Percentiles rank a stretch among this genome's conserved stretches.
These are phyloP conservation scores for Xenopus borealis DNA, from an alignment of 2,113 vertebrate genomes.

Conservation along the genomic window DNA sequence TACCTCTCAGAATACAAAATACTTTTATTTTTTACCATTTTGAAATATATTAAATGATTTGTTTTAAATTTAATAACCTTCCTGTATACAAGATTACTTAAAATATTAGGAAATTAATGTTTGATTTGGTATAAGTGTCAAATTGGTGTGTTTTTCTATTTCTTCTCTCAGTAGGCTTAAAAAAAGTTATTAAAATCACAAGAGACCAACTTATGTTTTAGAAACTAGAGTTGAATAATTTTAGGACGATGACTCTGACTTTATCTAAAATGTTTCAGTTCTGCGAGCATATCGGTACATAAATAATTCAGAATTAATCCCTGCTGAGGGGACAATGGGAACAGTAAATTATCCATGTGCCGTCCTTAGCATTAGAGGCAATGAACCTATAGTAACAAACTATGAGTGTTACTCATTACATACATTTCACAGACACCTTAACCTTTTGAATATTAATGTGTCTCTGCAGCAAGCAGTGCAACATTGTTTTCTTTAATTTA, in stretches of 20 bases:
- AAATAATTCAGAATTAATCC: slow-evolving; percentile 99
- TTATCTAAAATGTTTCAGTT: slow-evolving; percentile 98
- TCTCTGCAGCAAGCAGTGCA: slow-evolving; percentile 65
- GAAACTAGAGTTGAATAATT: slow-evolving; percentile 89
- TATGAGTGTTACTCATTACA: slow-evolving; percentile 91
- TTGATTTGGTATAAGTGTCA: no score
- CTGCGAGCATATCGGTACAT: slow-evolving; percentile 89
- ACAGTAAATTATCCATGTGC: slow-evolving; percentile 95
- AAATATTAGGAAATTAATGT: no score
- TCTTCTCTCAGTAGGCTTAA: slow-evolving; percentile 78
- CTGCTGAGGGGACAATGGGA: slow-evolving; percentile 91
- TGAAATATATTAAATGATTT: no score
- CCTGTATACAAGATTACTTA: no score
- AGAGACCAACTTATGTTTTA: slow-evolving; percentile 92
- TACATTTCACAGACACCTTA: slow-evolving; percentile 87
- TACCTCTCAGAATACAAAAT: no score
- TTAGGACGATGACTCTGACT: slow-evolving; percentile 89
- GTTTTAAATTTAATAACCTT: no score
- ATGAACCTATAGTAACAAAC: slow-evolving; percentile 93
- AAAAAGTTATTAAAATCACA: slow-evolving; percentile 96
- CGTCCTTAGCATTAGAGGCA: slow-evolving; percentile 84
- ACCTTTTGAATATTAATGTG: slow-evolving; percentile 93
- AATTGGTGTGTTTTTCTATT: slow-evolving; percentile 67
- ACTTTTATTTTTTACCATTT: no score
- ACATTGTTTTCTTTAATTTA: slow-evolving; percentile 48